These are phyloP conservation scores for Papilio machaon DNA, from an alignment of 1,140 invertebrate genomes.

Conservation along the genomic window DNA sequence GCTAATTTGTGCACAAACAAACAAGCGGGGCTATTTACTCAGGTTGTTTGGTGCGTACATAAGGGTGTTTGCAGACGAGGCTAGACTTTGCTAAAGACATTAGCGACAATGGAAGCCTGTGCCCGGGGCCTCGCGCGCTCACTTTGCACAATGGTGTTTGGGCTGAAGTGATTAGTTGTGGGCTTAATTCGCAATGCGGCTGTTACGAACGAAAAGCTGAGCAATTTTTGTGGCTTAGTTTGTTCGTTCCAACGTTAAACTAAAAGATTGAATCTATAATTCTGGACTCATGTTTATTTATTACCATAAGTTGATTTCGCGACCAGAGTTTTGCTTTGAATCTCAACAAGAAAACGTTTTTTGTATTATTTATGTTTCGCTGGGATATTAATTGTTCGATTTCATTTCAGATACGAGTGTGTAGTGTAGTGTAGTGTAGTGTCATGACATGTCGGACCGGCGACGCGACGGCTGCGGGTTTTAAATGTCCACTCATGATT, in stretches of 20 bases:
- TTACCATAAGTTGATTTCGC: too few species aligned
- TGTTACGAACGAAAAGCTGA: conserved; percentile 15
- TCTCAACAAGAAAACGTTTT: neutral
- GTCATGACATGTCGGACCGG: neutral
- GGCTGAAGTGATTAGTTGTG: conserved; percentile 52
- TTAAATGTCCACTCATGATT: conserved; percentile 29
- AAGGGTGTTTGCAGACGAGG: conserved; percentile 24
- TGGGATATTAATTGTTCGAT: conserved; percentile 5
- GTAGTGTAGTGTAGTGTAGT: neutral
- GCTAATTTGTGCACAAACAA: neutral
- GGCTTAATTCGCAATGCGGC: conserved; percentile 43
- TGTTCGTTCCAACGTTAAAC: neutral
- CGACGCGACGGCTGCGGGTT: neutral
- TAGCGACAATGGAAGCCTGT: conserved; percentile 4
- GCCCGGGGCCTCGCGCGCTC: conserved; percentile 7
- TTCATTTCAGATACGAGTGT: neutral
- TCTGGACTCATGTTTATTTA: neutral
- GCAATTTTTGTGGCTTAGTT: neutral
- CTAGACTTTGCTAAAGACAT: conserved; percentile 28
- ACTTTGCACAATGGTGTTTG: conserved; percentile 45
- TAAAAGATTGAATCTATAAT: neutral
- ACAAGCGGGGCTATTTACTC: neutral
- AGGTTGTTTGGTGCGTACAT: conserved; percentile 10
- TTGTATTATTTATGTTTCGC: neutral
- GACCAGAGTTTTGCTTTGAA: neutral